Conservation (phyloP, 30 jellyfish, hydroid and myxozoan genomes). For the Cassiopea xamachana region DNA sequence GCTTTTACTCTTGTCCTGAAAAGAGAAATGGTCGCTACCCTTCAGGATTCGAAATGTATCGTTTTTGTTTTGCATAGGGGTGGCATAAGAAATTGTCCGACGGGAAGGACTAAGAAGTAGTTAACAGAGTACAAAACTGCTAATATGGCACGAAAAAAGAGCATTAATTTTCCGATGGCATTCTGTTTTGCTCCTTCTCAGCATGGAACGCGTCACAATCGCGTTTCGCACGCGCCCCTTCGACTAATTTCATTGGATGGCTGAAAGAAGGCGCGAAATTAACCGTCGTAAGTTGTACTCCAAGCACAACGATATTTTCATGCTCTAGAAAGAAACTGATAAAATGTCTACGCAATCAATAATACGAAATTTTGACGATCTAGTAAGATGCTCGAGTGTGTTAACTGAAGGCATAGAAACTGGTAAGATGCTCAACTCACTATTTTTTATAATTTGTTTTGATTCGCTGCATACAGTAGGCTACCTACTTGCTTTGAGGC, state of each 20-base stretch:
- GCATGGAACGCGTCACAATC: not conserved
- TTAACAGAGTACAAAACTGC: no score
- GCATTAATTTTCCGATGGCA: no score
- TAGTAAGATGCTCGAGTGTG: slow-evolving; percentile 90
- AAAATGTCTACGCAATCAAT: slow-evolving; percentile 53
- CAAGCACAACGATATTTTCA: not conserved
- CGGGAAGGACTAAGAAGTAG: no score
- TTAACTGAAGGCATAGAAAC: slow-evolving; percentile 97
- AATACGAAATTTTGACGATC: slow-evolving; percentile 87
- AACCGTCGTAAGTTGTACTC: slow-evolving; percentile 29
- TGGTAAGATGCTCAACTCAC: slow-evolving; percentile 57
- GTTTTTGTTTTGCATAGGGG: no score
- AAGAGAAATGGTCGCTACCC: no score
- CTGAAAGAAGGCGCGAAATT: slow-evolving; percentile 61
- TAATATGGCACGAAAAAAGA: no score
- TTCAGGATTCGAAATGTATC: no score
- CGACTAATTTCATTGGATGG: slow-evolving; percentile 63
- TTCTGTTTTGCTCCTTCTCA: no score
- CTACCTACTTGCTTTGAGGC: no score
- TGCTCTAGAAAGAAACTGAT: not conserved
- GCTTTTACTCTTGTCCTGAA: no score
- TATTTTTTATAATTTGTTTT: not conserved
- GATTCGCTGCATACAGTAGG: no score
- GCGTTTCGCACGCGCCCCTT: slow-evolving; percentile 43
- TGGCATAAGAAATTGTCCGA: no score